Percentiles rank a stretch among this genome's conserved stretches.
These are phyloP conservation scores for Cerastis leucographa DNA, from an alignment of 2,888 invertebrate genomes.

Conservation along the genomic window DNA sequence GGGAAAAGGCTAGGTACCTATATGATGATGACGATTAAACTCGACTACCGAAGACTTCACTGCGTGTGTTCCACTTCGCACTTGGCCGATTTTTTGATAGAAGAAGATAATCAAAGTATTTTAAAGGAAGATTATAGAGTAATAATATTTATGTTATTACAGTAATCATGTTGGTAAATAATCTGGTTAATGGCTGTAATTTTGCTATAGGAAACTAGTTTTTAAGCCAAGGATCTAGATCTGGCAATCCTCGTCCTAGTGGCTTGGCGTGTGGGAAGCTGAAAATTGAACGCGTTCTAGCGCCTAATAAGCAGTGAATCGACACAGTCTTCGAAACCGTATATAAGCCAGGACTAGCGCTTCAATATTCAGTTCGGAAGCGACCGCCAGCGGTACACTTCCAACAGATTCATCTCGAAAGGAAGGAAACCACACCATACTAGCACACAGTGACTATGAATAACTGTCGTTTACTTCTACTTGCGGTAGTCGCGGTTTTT, in stretches of 20 bases:
- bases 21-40: not conserved
- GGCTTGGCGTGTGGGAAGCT: constrained; percentile 78
- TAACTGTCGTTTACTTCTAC: constrained; percentile 87
- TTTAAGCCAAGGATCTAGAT: constrained; percentile 56
- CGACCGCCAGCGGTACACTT: constrained; percentile 79
- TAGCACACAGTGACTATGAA: constrained; percentile 87
- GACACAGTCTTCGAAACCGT: constrained; percentile 70
- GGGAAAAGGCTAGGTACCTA: no score
- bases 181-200: not conserved
- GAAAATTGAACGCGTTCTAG: constrained; percentile 88
- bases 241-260: constrained; percentile 43
- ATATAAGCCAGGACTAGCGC: constrained; percentile 77
- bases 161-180: not conserved
- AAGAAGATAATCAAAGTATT: not conserved
- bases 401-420: constrained; percentile 73
- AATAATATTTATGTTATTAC: not conserved
- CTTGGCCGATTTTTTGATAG: not conserved
- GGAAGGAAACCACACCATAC: constrained; percentile 68
- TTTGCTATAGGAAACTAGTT: not conserved
- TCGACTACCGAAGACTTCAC: not conserved
- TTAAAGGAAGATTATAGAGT: not conserved
- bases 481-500: constrained; percentile 84
- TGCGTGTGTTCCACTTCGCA: not conserved
- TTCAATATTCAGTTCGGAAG: constrained; percentile 81
- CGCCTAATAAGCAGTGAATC: constrained; percentile 85